Evolutionary conservation across 2,113 vertebrate genomes (phyloP).

Genomic region (Ranitomeya imitator): DNA sequence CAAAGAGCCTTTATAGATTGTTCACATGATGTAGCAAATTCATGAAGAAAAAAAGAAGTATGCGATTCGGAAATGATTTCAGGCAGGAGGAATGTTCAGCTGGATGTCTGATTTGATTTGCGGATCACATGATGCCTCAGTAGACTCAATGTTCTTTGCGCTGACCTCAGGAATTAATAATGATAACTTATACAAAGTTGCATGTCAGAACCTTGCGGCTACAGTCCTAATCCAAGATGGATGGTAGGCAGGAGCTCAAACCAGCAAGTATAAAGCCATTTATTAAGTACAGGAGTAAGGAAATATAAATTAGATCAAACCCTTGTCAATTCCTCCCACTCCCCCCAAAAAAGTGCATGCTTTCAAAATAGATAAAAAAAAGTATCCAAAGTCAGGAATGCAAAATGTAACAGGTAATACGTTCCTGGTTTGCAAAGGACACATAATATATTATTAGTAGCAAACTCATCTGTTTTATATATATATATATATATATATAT

Average conservation of each 20-base stretch:
- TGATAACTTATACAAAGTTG: slow-evolving; percentile 58
- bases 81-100: slow-evolving; percentile 79
- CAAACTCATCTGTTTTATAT: neutral
- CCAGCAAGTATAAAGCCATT: slow-evolving; percentile 59
- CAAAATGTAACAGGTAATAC: neutral
- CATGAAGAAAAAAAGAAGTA: slow-evolving; percentile 48
- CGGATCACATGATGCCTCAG: slow-evolving; percentile 72
- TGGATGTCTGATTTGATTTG: slow-evolving; percentile 79
- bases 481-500: too few species aligned
- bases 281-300: slow-evolving; percentile 65
- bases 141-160: slow-evolving; percentile 61
- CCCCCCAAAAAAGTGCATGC: slow-evolving; percentile 36
- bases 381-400: slow-evolving; percentile 16
- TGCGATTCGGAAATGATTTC: slow-evolving; percentile 78
- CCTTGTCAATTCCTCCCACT: slow-evolving; percentile 61
- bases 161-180: slow-evolving; percentile 71
- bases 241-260: slow-evolving; percentile 61
- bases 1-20: slow-evolving; percentile 61
- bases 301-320: slow-evolving; percentile 72
- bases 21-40: slow-evolving; percentile 70
- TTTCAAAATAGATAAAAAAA: slow-evolving; percentile 9
- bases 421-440: neutral
- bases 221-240: slow-evolving; percentile 65
- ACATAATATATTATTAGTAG: neutral
- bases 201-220: slow-evolving; percentile 61